A percentile compares a stretch with the other conserved stretches of the same genome.
Evolutionary conservation across 2,113 vertebrate genomes (phyloP).

Genomic region (Dinomys branickii): DNA sequence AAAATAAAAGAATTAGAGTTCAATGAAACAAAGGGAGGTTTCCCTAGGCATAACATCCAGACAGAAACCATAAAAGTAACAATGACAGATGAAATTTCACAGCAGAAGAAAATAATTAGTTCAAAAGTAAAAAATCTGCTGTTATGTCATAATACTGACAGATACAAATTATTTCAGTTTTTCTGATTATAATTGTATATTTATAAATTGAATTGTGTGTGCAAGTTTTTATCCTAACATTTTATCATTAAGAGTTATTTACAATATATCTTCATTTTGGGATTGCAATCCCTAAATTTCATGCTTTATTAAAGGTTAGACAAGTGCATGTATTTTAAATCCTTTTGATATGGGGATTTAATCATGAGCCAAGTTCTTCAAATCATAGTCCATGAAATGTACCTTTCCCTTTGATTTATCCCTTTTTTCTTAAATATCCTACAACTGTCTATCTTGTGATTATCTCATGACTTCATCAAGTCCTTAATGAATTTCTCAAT

Average conservation of each 20-base stretch:
- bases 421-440: not conserved
- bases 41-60: slow-evolving; percentile 20
- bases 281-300: not conserved
- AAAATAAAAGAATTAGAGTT: slow-evolving; percentile 29
- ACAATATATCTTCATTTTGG: slow-evolving; percentile 18
- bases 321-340: not conserved
- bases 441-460: not conserved
- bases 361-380: not conserved
- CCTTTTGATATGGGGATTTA: not conserved
- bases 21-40: not conserved
- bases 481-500: not conserved
- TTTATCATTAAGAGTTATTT: not conserved
- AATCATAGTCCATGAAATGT: not conserved
- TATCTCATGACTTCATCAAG: not conserved
- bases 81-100: not conserved
- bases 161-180: not conserved
- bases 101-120: slow-evolving; percentile 35
- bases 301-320: not conserved
- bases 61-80: slow-evolving; percentile 3
- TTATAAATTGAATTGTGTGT: not conserved
- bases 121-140: not conserved
- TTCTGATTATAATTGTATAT: not conserved
- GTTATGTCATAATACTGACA: not conserved
- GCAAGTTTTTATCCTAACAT: not conserved
- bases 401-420: not conserved